Evolutionary conservation across 2,797 vertebrate genomes (phyloP), one percentile per base, ranked within the genome.

Genomic region (Halcyon smyrnensis): DNA sequence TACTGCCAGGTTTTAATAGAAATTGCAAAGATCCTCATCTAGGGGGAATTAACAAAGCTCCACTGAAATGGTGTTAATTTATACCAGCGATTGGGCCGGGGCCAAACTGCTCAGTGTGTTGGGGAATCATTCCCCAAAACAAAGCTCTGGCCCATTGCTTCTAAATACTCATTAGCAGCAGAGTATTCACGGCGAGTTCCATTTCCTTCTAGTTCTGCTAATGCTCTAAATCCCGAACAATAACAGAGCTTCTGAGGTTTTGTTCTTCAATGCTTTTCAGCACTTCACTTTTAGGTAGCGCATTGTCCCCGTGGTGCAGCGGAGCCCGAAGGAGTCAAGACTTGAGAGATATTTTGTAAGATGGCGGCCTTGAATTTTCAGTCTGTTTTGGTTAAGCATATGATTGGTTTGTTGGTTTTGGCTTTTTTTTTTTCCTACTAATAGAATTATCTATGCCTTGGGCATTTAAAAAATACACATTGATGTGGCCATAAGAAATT

Each of bases 401-500:
- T 10, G 14, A 68, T 37, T 86, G 84, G 41, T 43, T 43, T 43
- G 17, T 43, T 43, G 41, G 41, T 15, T 41, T 41, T 41, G 41
- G 39, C 75, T 93, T 85, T 11, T 89, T 87, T 89, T 65, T 23
- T 54, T 54, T 54, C 11, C 37, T 92, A 89, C 73, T 94, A 77
- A 95, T 85, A 86, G 89, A 93, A 84, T 84, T 85, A 97, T 97
- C 93, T 97, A 15, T 95, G 97, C 92, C 90, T 95, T 77, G 85
- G 95, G 94, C 95, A 69, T 90, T 95, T 83, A 62, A 92, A 84
- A 95, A 96, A 75, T 15, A 68, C 96, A 95, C 93, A 96, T 51
- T 85, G 71, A 97, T 97, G 97, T 97, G 97, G 97, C 94, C 90
- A 97, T 73, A 48, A 95, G 95, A 89, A 88, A 94, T 95, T 84